phyloP scores from a whole-genome alignment of 2,113 vertebrate genomes.

The Micronisus gabar region DNA sequence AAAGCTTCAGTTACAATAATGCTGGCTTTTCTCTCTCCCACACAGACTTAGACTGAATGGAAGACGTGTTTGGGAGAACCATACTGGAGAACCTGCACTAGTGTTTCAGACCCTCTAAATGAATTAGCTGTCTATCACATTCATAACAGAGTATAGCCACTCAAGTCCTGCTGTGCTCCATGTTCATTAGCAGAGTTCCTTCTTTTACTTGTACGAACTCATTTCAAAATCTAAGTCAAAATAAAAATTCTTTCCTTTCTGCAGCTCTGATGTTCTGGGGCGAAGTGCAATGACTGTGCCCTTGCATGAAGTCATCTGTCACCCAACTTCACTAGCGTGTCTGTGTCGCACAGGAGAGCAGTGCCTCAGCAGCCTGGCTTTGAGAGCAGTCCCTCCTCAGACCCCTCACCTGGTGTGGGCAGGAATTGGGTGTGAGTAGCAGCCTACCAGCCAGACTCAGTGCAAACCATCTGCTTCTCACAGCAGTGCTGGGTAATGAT shows the following conservation, averaged over 20 bases:
- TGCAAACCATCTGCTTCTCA: neutral
- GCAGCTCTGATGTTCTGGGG: neutral
- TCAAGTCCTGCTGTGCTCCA: neutral
- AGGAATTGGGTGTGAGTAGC: fast-evolving
- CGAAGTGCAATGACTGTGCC: neutral
- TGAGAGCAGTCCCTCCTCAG: neutral
- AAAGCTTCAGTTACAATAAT: neutral
- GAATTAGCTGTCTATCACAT: neutral
- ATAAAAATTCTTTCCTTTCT: neutral
- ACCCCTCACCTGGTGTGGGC: neutral
- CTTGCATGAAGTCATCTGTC: neutral
- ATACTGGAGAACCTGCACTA: neutral
- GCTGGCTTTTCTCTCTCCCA: neutral
- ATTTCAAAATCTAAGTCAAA: neutral
- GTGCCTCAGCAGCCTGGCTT: neutral
- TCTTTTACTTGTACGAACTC: neutral
- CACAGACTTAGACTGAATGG: neutral
- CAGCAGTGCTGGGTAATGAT: neutral
- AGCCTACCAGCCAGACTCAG: neutral
- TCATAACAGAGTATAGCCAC: neutral
- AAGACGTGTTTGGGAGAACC: neutral
- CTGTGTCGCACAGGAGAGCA: fast-evolving
- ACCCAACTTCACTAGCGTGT: fast-evolving
- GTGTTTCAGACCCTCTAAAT: neutral
- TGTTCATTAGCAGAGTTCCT: neutral